These are phyloP conservation scores for Pediacus dermestoides DNA, from an alignment of 2,888 invertebrate species.

Conservation along the genomic window DNA sequence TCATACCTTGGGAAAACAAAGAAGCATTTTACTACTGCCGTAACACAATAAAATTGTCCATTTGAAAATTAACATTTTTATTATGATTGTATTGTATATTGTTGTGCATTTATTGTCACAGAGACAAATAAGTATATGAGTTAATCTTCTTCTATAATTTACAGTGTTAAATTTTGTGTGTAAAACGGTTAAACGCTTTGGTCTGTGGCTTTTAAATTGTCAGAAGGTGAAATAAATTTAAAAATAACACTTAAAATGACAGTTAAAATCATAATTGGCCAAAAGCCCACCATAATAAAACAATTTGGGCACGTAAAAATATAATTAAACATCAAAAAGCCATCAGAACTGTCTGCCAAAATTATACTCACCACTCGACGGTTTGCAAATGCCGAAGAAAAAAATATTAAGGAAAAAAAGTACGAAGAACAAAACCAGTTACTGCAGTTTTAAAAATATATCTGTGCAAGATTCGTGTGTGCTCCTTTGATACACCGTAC, in stretches of 20 bases:
- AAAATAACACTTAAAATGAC: slow-evolving; percentile 33
- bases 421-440: slow-evolving; percentile 30
- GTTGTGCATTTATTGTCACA: too few species aligned
- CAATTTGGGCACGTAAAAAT: slow-evolving; percentile 29
- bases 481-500: slow-evolving; percentile 16
- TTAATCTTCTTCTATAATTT: too few species aligned
- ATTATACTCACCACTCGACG: slow-evolving; percentile 28
- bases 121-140: too few species aligned
- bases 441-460: slow-evolving; percentile 35
- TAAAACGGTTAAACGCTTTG: too few species aligned
- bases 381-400: slow-evolving; percentile 20
- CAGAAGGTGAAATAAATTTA: slow-evolving; percentile 28
- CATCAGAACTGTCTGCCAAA: slow-evolving; percentile 40
- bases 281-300: slow-evolving; percentile 36
- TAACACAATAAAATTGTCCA: slow-evolving; percentile 5
- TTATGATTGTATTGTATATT: slow-evolving; percentile 3
- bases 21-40: too few species aligned
- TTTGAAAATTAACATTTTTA: slow-evolving; percentile 9
- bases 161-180: too few species aligned
- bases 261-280: slow-evolving; percentile 34
- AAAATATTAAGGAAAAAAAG: slow-evolving; percentile 17
- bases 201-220: too few species aligned
- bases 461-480: slow-evolving; percentile 14
- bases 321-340: slow-evolving; percentile 44
- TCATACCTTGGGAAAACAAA: too few species aligned